Evolutionary conservation across 2,113 vertebrate species (phyloP), one percentile per base, ranked within the genome.

Genomic region (human (Homo sapiens)): DNA sequence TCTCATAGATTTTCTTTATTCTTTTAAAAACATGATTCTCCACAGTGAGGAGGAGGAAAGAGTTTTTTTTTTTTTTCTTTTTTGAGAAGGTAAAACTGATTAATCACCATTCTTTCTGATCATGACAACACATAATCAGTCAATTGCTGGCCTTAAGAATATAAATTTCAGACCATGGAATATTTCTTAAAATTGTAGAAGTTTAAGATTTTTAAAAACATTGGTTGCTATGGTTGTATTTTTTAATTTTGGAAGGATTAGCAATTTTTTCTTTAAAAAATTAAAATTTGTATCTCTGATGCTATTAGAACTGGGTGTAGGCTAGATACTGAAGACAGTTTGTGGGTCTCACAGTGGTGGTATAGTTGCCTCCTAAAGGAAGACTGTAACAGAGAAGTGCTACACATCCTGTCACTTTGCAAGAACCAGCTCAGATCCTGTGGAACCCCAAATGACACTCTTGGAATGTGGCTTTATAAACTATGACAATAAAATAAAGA

Each of bases 221-320:
- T 96, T 80, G 12, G 30, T 94, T 81, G 38, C 48, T 79, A 27
- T 78, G 25, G 55, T 30, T 89, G 94, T 86, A 35, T 59, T 87
- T 92, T 88, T 84, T 57, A 87, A 61, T 32, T 88, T 96, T 70
- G 16, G 32, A 96, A 94, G 38, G 43, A 90, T 86, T 73, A 61
- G 12, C 25, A 61, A 59, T 86, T 89, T 87, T 6, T 70, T 72
- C 12, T 82, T 86, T 64, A 76, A 80, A 79, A 64, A 93, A 83
- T 82, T 40, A 78, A 82, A 79, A 92, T 35, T 27, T 89, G 2
- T 73, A 43, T 1, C 18, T n/a, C 45, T 94, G 86, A 55, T 72
- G 9, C 40, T 73, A 4, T 85, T 92, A 76, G 81, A 43, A 48
- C 85, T 89, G 79, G 18, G 2, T 27, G 35, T 66, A 43, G 30